phyloP scores from a whole-genome alignment of 2,113 vertebrate species.

The Ahaetulla prasina region DNA sequence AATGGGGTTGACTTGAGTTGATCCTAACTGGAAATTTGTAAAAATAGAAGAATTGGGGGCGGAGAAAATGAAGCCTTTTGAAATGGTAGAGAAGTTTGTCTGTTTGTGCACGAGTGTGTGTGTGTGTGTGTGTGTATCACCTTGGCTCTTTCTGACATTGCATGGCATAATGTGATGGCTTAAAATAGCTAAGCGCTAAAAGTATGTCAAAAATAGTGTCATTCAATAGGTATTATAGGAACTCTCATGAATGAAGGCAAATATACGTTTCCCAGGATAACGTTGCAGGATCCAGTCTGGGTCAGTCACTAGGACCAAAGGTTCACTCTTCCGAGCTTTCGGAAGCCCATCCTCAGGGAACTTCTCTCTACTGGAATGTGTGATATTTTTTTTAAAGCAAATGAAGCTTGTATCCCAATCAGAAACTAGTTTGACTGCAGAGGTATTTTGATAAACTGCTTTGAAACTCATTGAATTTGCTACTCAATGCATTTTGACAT shows the following conservation, averaged over 20 bases:
- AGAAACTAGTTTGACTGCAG: neutral
- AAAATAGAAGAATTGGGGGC: conserved; percentile 35
- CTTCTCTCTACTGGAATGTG: neutral
- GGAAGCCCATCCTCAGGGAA: neutral
- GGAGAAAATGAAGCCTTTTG: conserved; percentile 20
- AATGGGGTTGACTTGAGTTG: conserved; percentile 31
- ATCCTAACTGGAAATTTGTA: conserved; percentile 34
- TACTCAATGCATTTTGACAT: neutral
- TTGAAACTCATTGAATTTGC: neutral
- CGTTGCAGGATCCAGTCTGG: neutral
- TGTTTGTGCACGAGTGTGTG: neutral
- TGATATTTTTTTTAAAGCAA: neutral
- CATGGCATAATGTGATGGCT: conserved; percentile 18
- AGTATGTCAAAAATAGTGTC: conserved; percentile 38
- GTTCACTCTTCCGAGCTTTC: neutral
- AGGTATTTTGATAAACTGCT: neutral
- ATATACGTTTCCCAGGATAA: neutral
- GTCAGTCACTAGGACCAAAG: neutral
- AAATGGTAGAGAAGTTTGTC: neutral
- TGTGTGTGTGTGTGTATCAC: conserved; percentile 17
- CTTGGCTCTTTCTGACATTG: conserved; percentile 27
- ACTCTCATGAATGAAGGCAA: neutral
- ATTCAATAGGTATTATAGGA: conserved; percentile 19
- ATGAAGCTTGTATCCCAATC: neutral
- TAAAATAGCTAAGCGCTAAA: conserved; percentile 47